Base-by-base conservation (phyloP, 2,888 invertebrate species). In the Lasioglossum malachurum region DNA sequence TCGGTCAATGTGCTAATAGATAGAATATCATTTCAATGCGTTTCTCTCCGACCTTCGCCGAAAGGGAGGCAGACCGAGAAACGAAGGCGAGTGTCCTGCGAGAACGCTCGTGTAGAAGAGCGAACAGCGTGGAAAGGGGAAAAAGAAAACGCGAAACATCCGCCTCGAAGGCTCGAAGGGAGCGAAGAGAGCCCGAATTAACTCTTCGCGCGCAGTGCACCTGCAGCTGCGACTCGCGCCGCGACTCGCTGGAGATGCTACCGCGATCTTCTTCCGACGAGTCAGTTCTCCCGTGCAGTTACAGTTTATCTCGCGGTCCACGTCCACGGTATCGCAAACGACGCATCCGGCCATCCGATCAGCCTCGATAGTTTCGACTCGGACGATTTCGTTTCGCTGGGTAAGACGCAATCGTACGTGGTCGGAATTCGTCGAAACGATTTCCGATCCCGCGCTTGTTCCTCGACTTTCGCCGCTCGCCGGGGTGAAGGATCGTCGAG, bases 121-220 rank as follows among this genome's bases (percentile, higher is more conserved):
- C 81, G 38, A 38, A 60, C 64, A 85, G 67, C 57, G 74, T 75
- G 38, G 60, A 78, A 46, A 74, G 41, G 69, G 46, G 75, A 73
- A 53, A 80, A 83, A 77, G 64, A 73, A 78, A 80, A 74, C 49
- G 60, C 78, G 81, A 87, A 80, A 78, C 74, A 72, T 38, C 38
- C 69, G 69, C 4, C 23, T 69, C 69, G 80, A 78, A 75, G 82
- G 53, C n/a, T 89, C 82, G 86, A 84, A 86, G 80, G 84, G 86
- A 84, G 87, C 84, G 87, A 89, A 84, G 78, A 86, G 88, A 90
- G 91, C 89, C 92, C 90, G 90, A 94, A 93, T 94, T 94, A 94
- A 93, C 93, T 93, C 76, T 78, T 84, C 74, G 80, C 84, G 83
- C 78, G 69, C 84, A 88, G 83, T 89, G 92, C 92, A 90, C 89